These are phyloP conservation scores for Alcedo quadribrachys DNA, from an alignment of 2,797 vertebrate genomes.

Conservation along the genomic window DNA sequence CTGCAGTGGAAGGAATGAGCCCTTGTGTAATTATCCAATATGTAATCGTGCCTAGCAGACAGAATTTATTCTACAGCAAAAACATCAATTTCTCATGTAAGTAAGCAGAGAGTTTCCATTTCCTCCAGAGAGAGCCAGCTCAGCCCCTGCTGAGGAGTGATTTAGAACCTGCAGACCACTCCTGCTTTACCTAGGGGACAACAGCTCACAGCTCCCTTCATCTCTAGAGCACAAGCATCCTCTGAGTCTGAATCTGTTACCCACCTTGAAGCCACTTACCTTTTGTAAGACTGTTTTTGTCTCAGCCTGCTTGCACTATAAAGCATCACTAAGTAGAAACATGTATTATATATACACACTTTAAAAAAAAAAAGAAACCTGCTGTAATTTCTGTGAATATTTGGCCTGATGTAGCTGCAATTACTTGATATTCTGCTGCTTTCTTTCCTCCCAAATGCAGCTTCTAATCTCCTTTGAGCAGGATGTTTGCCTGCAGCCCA, in stretches of 20 bases:
- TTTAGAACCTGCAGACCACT: background rate
- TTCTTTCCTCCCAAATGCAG: background rate
- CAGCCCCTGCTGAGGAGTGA: background rate
- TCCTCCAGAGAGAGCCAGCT: background rate
- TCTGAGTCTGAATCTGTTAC: background rate
- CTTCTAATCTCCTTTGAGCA: background rate
- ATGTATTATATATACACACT: background rate
- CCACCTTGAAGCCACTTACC: background rate
- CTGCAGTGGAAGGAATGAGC: background rate
- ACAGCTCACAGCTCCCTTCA: background rate
- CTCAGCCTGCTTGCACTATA: background rate
- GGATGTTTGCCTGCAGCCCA: background rate
- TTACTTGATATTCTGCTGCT: background rate
- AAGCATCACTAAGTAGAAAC: background rate
- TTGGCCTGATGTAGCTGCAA: background rate
- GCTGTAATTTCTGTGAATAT: background rate
- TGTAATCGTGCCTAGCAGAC: background rate
- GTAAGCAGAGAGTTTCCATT: background rate
- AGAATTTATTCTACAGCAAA: constrained; percentile 8
- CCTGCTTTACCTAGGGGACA: background rate
- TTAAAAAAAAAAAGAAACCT: background rate
- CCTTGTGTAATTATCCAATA: background rate
- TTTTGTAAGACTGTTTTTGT: background rate
- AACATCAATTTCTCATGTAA: background rate
- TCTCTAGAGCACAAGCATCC: background rate